Percentiles rank a stretch among this genome's conserved stretches.
phyloP scores from a whole-genome alignment of 2,797 vertebrate genomes.

The Hemitrygon akajei region DNA sequence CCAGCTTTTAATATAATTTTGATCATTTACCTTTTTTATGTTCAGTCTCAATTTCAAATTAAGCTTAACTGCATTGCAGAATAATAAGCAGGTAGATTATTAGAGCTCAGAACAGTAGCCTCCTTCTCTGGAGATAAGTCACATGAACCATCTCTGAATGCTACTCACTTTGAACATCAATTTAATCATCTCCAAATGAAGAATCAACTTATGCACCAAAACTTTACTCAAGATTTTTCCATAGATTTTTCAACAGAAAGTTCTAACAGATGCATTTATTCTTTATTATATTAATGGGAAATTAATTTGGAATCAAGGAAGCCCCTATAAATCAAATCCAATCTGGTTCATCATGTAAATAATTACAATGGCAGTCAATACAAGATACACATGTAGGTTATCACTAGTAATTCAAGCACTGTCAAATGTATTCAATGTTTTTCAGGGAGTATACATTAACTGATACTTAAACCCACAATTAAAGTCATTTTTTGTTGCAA shows the following conservation, averaged over 20 bases:
- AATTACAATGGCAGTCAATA: no score
- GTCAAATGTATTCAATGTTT: not conserved
- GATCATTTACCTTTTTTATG: not conserved
- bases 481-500: not conserved
- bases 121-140: not conserved
- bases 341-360: not conserved
- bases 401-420: not conserved
- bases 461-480: not conserved
- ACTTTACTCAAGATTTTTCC: not conserved
- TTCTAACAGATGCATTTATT: not conserved
- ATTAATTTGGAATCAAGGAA: not conserved
- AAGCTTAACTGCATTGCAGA: not conserved
- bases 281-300: not conserved
- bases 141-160: not conserved
- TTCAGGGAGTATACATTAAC: not conserved
- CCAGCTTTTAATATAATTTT: not conserved
- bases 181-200: not conserved
- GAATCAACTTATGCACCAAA: not conserved
- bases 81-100: not conserved
- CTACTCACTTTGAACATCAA: not conserved
- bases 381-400: not conserved
- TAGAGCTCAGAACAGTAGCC: not conserved
- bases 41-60: not conserved
- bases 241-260: not conserved
- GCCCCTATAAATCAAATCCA: not conserved